phyloP scores from a whole-genome alignment of 2,888 invertebrate species.

The Zhuqinia jingwanae region DNA sequence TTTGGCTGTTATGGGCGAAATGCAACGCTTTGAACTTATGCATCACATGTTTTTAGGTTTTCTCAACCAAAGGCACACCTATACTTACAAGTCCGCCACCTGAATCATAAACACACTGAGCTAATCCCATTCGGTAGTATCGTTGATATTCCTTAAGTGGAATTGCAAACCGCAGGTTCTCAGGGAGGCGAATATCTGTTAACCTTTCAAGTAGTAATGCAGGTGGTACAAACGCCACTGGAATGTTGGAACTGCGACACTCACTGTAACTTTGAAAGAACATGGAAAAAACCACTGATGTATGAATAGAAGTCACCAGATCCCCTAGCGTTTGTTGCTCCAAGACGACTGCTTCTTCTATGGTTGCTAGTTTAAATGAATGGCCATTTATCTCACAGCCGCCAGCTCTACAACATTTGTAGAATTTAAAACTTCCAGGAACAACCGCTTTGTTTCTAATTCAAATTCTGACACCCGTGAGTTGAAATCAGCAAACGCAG shows the following conservation, averaged over 20 bases:
- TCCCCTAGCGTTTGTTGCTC: background rate
- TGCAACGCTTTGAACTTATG: background rate
- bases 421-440: background rate
- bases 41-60: background rate
- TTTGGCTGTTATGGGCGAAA: background rate
- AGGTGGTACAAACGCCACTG: background rate
- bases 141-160: background rate
- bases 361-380: no score
- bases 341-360: background rate
- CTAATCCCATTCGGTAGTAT: background rate
- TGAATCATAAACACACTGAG: background rate
- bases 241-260: background rate
- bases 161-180: background rate
- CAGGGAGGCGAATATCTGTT: background rate
- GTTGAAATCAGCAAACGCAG: background rate
- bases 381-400: background rate
- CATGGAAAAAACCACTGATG: background rate
- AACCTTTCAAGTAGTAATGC: background rate
- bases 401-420: background rate
- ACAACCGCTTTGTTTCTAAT: background rate
- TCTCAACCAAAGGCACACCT: background rate
- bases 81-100: background rate
- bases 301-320: background rate
- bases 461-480: background rate
- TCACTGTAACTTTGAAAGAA: background rate